Evolutionary conservation across 2,888 invertebrate genomes (phyloP), one percentile per base, ranked within the genome.

Genomic region (Synanthedon andrenaeformis): DNA sequence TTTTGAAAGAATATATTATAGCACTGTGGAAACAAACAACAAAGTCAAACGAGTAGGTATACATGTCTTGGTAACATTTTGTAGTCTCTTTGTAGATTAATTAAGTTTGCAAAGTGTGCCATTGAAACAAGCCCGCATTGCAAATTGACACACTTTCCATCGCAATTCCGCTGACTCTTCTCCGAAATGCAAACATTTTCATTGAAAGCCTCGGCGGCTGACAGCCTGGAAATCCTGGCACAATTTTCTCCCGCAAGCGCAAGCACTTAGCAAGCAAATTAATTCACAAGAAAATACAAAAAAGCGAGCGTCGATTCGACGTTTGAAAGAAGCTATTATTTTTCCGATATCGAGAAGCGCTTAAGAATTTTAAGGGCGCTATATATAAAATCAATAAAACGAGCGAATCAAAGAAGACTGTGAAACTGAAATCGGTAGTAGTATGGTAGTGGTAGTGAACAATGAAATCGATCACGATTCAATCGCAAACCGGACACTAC

Each of bases 201-300:
- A 69, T 66, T 70, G 63, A 68, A 70, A 72, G 69, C 67, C 59
- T 62, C 63, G 61, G 65, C 70, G 66, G 74, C 70, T 70, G 73
- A 71, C 67, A 65, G 63, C 65, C 61, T 63, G 64, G 66, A 73
- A 76, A 74, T 70, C 68, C 62, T 63, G 64, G 58, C 65, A 62
- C 70, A 72, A 74, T 71, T 72, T 71, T 62, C 67, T 63, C 63
- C 67, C 64, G 58, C 68, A 61, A 72, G 52, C 35, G 35, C 28
- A 49, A 49, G 72, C 75, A 76, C 76, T 76, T 78, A 74, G 74
- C 65, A 69, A 74, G 75, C 72, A 81, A 82, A 83, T 82, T 79
- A 81, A 80, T 78, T 78, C 77, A 70, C 67, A 65, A 68, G 66
- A 68, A 70, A 72, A 74, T 72, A 73, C 72, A 51, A 66, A 76